These are phyloP conservation scores for Danionella dracula DNA, from an alignment of 2,797 vertebrate genomes.

Conservation along the genomic window DNA sequence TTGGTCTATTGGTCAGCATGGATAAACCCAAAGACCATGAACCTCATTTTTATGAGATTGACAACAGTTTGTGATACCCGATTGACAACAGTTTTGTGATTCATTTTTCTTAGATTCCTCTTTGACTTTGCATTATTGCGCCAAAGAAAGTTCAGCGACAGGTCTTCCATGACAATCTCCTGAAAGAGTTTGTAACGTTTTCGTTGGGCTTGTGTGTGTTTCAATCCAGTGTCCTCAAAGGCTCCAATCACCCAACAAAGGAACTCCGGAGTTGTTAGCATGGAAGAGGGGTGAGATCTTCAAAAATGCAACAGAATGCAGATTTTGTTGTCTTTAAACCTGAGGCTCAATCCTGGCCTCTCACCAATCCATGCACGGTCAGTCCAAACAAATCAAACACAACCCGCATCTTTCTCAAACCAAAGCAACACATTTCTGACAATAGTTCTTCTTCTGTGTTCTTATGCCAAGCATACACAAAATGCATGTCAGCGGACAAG, in stretches of 20 bases:
- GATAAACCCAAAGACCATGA: too few species aligned
- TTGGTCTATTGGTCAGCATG: too few species aligned
- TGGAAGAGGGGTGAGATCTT: constrained; percentile 41
- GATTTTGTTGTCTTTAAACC: constrained; percentile 40
- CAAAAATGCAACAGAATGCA: constrained; percentile 38
- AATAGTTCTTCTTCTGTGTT: constrained; percentile 7
- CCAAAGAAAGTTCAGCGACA: not conserved
- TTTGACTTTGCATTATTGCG: not conserved
- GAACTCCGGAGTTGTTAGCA: constrained; percentile 47
- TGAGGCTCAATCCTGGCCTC: constrained; percentile 19
- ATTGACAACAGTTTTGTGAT: too few species aligned
- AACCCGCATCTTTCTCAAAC: constrained; percentile 7
- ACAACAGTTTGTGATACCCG: too few species aligned
- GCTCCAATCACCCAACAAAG: constrained; percentile 44
- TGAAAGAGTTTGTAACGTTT: constrained; percentile 45
- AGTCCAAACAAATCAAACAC: constrained; percentile 45
- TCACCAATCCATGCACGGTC: constrained; percentile 34
- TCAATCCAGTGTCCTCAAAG: constrained; percentile 26
- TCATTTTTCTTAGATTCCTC: too few species aligned
- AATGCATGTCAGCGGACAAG: constrained; percentile 4
- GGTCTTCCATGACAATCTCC: constrained; percentile 21
- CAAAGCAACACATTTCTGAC: constrained; percentile 12
- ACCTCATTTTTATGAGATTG: too few species aligned
- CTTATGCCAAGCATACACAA: constrained; percentile 14
- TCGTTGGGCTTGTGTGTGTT: constrained; percentile 44